These are phyloP conservation scores for Trogon surrucura DNA, from an alignment of 2,113 vertebrate species.

Conservation along the genomic window DNA sequence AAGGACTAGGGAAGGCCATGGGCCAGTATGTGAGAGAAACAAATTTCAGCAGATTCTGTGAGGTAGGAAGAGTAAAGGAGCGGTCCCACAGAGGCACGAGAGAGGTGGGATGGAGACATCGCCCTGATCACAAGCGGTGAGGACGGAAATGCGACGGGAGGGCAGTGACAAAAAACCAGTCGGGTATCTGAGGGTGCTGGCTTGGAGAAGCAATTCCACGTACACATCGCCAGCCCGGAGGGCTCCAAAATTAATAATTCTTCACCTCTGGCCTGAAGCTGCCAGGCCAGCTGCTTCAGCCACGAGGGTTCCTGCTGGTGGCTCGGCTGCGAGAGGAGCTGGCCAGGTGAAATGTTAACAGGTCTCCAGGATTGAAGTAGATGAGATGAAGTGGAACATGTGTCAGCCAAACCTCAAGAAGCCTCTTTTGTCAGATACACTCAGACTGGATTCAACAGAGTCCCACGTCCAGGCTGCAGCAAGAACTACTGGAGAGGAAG, in stretches of 20 bases:
- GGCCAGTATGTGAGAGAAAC: not conserved
- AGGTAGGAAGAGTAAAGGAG: not conserved
- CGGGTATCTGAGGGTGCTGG: not conserved
- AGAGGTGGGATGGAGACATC: not conserved
- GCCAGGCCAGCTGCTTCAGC: not conserved
- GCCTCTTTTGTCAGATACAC: not conserved
- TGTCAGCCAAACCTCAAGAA: not conserved
- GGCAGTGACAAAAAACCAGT: not conserved
- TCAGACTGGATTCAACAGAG: not conserved
- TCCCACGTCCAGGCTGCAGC: not conserved
- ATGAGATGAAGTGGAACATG: not conserved
- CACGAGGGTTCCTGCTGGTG: not conserved
- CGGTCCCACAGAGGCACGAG: accelerated
- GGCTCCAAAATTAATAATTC: too few relatives aligned
- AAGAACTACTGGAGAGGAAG: not conserved
- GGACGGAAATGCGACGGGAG: not conserved
- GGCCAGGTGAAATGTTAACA: not conserved
- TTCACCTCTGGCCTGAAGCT: accelerated
- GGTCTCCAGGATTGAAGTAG: not conserved
- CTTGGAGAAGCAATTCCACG: not conserved
- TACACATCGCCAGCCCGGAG: too few relatives aligned
- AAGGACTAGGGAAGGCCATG: not conserved
- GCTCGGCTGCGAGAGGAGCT: not conserved
- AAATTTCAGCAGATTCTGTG: not conserved
- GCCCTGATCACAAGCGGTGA: not conserved